Evolutionary conservation across 2,797 vertebrate species (phyloP), one percentile per base, ranked within the genome.

Genomic region (Varecia variegata): DNA sequence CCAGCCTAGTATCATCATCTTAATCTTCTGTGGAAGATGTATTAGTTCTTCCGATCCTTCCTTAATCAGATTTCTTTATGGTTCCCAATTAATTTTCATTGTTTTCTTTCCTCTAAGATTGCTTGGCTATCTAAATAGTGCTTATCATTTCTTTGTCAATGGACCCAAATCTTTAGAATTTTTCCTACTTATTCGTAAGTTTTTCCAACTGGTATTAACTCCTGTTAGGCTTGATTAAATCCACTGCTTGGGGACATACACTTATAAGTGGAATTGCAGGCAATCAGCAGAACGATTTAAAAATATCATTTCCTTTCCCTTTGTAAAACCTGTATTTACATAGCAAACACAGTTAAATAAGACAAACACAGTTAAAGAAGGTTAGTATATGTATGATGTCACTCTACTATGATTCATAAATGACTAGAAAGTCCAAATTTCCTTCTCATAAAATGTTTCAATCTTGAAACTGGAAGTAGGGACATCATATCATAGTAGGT

Each of bases 11-110:
- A 25, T 8, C 18, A 43, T 79, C 30, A 60, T 67, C 62, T 89
- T 50, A 50, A 47, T 79, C 14, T 77, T 90, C 17, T 25, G 10
- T 30, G 23, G 40, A 76, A 38, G 45, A 79, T 20, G 1, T 35
- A 90, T 43, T 30, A 56, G 30, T 76, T 94, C 43, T 62, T 83
- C 87, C 76, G 71, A 74, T 81, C 50, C 18, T 68, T 88, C 23
- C 58, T 62, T 52, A 60, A 27, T 67, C 65, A 93, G 35, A 50
- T 35, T 45, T 87, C 45, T 88, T 35, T 43, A 38, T 3, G 6
- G 47, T 90, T 87, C 8, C 7, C 38, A 94, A 47, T 68, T 47
- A 84, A 95, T 45, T 62, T 88, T 70, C 65, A 84, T 27, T 96
- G n/a, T 85, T 71, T 70, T 65, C 71, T 88, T 85, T 93, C 38